Evolutionary conservation across 2,797 vertebrate genomes (phyloP).

Genomic region (Sebastiscus tertius): DNA sequence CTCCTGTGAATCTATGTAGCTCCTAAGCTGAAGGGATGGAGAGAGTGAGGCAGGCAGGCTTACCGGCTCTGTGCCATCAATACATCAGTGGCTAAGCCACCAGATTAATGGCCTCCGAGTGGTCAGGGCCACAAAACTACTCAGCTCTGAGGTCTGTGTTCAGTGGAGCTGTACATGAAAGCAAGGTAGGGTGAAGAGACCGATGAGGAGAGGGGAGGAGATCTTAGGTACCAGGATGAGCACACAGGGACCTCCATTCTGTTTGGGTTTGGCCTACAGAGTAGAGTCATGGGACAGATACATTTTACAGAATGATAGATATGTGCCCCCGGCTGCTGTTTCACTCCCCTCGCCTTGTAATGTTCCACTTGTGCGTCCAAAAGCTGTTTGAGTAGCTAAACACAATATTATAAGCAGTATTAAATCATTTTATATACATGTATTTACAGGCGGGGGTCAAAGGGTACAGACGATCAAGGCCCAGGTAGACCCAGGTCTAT

Average conservation of each 20-base stretch:
- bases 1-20: conserved; percentile 66
- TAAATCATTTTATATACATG: background rate
- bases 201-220: conserved; percentile 57
- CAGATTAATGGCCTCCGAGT: conserved; percentile 83
- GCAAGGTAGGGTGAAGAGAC: conserved; percentile 63
- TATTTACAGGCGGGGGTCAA: background rate
- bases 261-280: conserved; percentile 75
- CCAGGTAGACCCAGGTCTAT: no score
- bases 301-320: conserved; percentile 70
- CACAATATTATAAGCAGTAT: background rate
- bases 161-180: conserved; percentile 69
- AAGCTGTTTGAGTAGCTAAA: conserved; percentile 35
- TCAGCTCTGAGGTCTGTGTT: conserved; percentile 75
- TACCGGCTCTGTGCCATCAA: conserved; percentile 80
- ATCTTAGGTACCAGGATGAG: conserved; percentile 65
- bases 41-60: conserved; percentile 76
- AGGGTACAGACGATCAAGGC: no score
- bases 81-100: conserved; percentile 84
- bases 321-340: conserved; percentile 62
- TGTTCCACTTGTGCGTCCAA: conserved; percentile 41
- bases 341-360: conserved; percentile 46
- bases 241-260: conserved; percentile 65
- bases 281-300: conserved; percentile 76
- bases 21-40: conserved; percentile 74
- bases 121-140: conserved; percentile 79